Evolutionary conservation across 2,888 invertebrate species (phyloP), one percentile per base, ranked within the genome.

Genomic region (Homarus gammarus): DNA sequence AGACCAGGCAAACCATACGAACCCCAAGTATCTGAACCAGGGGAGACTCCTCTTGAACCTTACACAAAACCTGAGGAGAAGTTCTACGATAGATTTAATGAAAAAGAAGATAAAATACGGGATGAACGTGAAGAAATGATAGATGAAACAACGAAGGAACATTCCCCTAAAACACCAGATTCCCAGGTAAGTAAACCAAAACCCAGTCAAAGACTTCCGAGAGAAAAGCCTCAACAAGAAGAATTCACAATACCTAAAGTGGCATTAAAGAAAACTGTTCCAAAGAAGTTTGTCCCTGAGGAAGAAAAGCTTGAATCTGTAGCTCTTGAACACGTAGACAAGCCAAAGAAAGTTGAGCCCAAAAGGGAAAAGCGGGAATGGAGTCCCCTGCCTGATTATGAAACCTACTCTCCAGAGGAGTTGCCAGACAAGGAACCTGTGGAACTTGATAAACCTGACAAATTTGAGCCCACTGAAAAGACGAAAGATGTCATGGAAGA

Each of bases 201-300:
- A 18, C 83, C 90, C 15, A 44, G 61, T 38, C 86, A 73, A 70
- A 89, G 22, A n/a, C 49, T 61, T n/a, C 33, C 8, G 70, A 31
- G 49, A n/a, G 77, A 87, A 56, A 38, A 38, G 31, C 75, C 86
- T 44, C 18, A 38, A 27, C 82, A 87, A 75, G 86, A 86, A 31
- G 90, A 87, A 83, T 86, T 87, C 44, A 75, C 85, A 56, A 70
- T 87, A 51, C 90, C 85, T 12, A 90, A 90, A 40, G 82, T 87
- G 33, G 31, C 72, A 44, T 88, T 91, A 36, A 91, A 87, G 81
- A 89, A 84, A 44, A 78, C 91, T n/a, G 77, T 72, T 31, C 87
- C 87, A 44, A 91, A 61, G 31, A 79, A 84, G 27, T 90, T 87
- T 85, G 81, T 82, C 40, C 79, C 31, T 12, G 84, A 82, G 51